These are phyloP conservation scores for Drosophila equinoxialis DNA, from an alignment of 1,140 invertebrate genomes.

Conservation along the genomic window DNA sequence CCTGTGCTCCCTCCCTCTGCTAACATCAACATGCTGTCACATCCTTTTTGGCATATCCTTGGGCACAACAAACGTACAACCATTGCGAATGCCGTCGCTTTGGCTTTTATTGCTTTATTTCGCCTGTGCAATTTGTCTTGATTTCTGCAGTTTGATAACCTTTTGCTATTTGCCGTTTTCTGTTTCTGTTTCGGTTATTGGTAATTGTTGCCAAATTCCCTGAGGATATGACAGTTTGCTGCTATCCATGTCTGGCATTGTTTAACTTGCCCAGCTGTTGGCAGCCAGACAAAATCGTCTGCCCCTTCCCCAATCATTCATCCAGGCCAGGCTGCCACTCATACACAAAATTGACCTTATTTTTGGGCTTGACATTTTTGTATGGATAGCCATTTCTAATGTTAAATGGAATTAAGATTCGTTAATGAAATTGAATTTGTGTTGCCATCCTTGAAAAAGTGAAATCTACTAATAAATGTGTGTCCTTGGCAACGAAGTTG, in stretches of 20 bases:
- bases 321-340: neutral
- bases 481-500: constrained; percentile 42
- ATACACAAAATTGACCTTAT: constrained; percentile 45
- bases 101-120: constrained; percentile 79
- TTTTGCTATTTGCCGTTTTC: constrained; percentile 64
- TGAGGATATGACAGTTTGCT: constrained; percentile 56
- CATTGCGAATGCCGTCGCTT: constrained; percentile 54
- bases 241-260: constrained; percentile 69
- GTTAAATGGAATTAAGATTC: constrained; percentile 2
- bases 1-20: too few species aligned
- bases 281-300: constrained; percentile 3
- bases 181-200: constrained; percentile 62
- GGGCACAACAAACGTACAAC: constrained; percentile 45
- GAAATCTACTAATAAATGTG: constrained; percentile 37
- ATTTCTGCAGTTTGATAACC: constrained; percentile 77
- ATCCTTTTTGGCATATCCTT: constrained; percentile 75
- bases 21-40: constrained; percentile 69
- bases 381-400: neutral
- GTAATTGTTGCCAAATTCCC: constrained; percentile 78
- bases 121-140: constrained; percentile 74
- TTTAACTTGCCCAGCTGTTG: constrained; percentile 44
- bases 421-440: constrained; percentile 5
- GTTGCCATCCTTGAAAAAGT: constrained; percentile 32
- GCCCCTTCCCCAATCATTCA: neutral
- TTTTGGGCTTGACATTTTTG: constrained; percentile 37